Conservation (phyloP, 2,888 invertebrate genomes). For the Parapristionchus giblindavisi region DNA sequence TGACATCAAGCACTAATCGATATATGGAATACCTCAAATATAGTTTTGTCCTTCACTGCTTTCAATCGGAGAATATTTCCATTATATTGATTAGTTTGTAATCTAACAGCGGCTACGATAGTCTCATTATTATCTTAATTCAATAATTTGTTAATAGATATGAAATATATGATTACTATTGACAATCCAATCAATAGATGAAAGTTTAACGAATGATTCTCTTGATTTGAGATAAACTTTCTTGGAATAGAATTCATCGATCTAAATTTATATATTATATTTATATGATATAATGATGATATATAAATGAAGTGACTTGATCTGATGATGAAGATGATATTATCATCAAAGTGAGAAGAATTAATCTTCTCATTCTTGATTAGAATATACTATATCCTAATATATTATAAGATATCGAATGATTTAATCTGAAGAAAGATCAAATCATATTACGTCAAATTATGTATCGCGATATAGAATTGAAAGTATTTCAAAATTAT, state of each 20-base stretch:
- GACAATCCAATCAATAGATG: slow-evolving; percentile 49
- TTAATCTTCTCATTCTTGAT: too few relatives aligned
- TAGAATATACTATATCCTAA: too few relatives aligned
- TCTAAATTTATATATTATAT: background rate
- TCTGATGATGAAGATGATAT: too few relatives aligned
- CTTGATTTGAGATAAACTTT: slow-evolving; percentile 45
- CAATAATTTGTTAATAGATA: background rate
- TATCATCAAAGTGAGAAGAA: too few relatives aligned
- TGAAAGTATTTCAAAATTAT: too few relatives aligned
- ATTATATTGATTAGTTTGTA: background rate
- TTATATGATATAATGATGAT: too few relatives aligned
- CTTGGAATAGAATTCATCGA: slow-evolving; percentile 36
- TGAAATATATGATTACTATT: slow-evolving; percentile 35
- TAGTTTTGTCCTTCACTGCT: background rate
- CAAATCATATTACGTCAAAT: too few relatives aligned
- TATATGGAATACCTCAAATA: slow-evolving; percentile 7
- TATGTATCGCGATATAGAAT: too few relatives aligned
- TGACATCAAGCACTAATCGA: background rate
- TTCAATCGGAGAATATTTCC: slow-evolving; percentile 23
- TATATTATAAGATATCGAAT: too few relatives aligned
- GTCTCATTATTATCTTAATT: slow-evolving; percentile 24
- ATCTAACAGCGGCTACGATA: slow-evolving; percentile 9
- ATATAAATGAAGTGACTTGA: too few relatives aligned
- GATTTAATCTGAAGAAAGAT: too few relatives aligned
- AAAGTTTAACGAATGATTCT: slow-evolving; percentile 47